phyloP scores from a whole-genome alignment of 2,797 vertebrate genomes.

The Leptodactylus fallax region DNA sequence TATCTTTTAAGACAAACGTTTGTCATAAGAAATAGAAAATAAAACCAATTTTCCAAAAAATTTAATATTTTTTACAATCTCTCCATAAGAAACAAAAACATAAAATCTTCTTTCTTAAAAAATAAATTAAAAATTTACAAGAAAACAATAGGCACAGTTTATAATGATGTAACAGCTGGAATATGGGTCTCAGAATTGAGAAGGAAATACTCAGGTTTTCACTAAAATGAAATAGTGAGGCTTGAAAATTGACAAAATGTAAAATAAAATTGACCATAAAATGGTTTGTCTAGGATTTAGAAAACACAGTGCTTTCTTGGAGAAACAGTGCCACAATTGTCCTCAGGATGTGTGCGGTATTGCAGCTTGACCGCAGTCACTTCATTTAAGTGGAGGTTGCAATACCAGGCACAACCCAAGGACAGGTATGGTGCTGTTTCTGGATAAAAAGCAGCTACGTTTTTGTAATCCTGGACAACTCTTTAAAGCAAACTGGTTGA shows the following conservation, averaged over 20 bases:
- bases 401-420: no score
- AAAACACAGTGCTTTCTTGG: no score
- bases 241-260: not conserved
- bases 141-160: conserved; percentile 40
- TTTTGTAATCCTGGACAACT: no score
- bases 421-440: no score
- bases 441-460: no score
- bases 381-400: no score
- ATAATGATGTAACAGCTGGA: conserved; percentile 19
- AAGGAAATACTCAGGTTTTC: not conserved
- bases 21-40: not conserved
- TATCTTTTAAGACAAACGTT: not conserved
- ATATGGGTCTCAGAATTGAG: no score
- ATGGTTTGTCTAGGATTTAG: not conserved
- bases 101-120: conserved; percentile 74
- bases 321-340: no score
- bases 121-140: conserved; percentile 75
- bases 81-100: conserved; percentile 54
- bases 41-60: not conserved
- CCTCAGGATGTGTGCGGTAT: no score
- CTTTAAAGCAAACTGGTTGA: no score
- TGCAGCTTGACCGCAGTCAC: no score
- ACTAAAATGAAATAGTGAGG: not conserved
- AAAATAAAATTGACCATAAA: not conserved
- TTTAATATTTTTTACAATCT: conserved; percentile 59